Percentiles rank a stretch among this genome's conserved stretches.
Conservation (phyloP, 1,140 invertebrate species). For the Ostrea denselamellosa region DNA sequence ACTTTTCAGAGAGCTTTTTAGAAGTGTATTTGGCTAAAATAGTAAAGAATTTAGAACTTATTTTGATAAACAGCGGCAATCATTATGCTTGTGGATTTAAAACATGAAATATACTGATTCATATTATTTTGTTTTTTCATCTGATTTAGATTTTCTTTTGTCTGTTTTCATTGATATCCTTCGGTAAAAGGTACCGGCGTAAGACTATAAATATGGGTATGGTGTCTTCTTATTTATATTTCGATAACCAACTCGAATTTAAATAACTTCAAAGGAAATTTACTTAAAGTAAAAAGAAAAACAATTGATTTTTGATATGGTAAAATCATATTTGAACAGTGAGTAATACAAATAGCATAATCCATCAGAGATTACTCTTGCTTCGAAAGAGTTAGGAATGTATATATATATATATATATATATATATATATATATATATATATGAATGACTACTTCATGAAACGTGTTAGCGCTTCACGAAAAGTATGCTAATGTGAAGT, state of each 20-base stretch:
- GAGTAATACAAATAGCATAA: neutral
- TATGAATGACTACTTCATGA: too few species aligned
- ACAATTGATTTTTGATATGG: neutral
- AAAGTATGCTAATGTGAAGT: too few species aligned
- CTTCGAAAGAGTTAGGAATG: too few species aligned
- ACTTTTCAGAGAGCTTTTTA: conserved; percentile 17
- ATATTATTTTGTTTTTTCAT: conserved; percentile 29
- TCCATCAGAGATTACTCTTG: too few species aligned
- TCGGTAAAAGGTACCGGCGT: conserved; percentile 14
- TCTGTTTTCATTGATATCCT: conserved; percentile 18
- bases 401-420: too few species aligned
- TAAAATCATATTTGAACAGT: conserved; percentile 1
- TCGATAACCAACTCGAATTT: conserved; percentile 37
- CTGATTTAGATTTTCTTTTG: neutral
- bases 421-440: too few species aligned
- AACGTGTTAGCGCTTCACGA: too few species aligned
- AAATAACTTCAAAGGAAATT: conserved; percentile 35
- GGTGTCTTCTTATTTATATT: conserved; percentile 24
- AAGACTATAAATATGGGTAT: conserved; percentile 11
- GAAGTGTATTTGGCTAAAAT: conserved; percentile 33
- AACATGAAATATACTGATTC: conserved; percentile 12
- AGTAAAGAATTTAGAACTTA: conserved; percentile 31
- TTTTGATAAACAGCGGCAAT: conserved; percentile 26
- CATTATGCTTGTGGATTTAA: conserved; percentile 33
- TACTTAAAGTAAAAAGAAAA: conserved; percentile 36